Percentiles rank a stretch among this genome's conserved stretches.
These are phyloP conservation scores for Hemitrygon akajei DNA, from an alignment of 2,797 vertebrate species.

Conservation along the genomic window DNA sequence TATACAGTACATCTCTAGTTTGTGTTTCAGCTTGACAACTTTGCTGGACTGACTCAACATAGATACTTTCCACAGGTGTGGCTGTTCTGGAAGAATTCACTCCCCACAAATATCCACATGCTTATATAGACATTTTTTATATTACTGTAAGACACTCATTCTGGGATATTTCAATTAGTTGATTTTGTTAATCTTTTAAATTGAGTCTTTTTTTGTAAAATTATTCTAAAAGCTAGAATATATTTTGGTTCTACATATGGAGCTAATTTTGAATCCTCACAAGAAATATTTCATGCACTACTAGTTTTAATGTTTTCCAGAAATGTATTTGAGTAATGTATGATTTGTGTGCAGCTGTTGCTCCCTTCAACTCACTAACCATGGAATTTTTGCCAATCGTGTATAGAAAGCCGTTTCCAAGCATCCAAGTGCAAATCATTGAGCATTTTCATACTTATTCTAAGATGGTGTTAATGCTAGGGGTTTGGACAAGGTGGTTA, in stretches of 20 bases:
- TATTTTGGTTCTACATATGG: not conserved
- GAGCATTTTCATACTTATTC: not conserved
- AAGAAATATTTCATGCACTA: not conserved
- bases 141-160: not conserved
- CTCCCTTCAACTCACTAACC: not conserved
- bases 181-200: not conserved
- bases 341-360: not conserved
- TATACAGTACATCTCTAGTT: not conserved
- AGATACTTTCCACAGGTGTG: not conserved
- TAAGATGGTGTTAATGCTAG: not conserved
- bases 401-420: not conserved
- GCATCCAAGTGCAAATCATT: not conserved
- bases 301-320: not conserved
- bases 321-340: not conserved
- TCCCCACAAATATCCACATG: not conserved
- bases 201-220: not conserved
- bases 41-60: not conserved
- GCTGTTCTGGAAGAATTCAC: not conserved
- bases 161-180: not conserved
- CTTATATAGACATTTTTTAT: not conserved
- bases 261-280: not conserved
- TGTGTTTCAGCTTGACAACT: not conserved
- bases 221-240: not conserved
- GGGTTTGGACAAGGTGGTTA: not conserved
- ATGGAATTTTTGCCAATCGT: not conserved